Conservation (phyloP, 1,140 invertebrate genomes). For the Aphelinus atriplicis region DNA sequence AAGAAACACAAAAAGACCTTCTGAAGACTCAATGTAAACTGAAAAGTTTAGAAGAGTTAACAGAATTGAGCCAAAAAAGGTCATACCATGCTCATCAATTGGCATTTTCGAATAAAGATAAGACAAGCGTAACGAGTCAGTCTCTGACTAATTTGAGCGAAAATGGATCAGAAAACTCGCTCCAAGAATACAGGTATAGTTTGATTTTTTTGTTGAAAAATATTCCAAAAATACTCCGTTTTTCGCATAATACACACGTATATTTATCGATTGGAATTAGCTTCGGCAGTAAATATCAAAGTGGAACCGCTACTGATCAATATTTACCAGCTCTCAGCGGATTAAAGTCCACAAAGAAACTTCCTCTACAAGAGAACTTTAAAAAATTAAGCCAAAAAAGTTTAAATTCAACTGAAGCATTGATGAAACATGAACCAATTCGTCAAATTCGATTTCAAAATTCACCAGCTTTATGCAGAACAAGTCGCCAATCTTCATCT, state of each 20-base stretch:
- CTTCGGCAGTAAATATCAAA: background rate
- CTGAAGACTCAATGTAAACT: constrained; percentile 72
- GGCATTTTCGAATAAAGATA: constrained; percentile 46
- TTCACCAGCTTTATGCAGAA: constrained; percentile 34
- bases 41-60: constrained; percentile 67
- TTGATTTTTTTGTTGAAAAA: too few relatives aligned
- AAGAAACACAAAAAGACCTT: constrained; percentile 75
- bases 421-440: constrained; percentile 48
- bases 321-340: constrained; percentile 23
- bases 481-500: background rate
- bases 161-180: constrained; percentile 49
- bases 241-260: too few relatives aligned
- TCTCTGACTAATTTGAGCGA: constrained; percentile 61
- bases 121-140: constrained; percentile 15
- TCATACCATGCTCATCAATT: constrained; percentile 57
- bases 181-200: constrained; percentile 41
- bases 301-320: constrained; percentile 4
- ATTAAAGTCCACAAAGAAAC: too few relatives aligned
- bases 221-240: too few relatives aligned
- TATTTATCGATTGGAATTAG: background rate
- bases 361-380: too few relatives aligned
- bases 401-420: constrained; percentile 46
- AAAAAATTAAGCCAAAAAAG: too few relatives aligned
- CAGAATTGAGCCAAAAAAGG: constrained; percentile 58
- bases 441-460: constrained; percentile 50